Evolutionary conservation across 1,140 invertebrate species (phyloP).

Genomic region (Dolichoris vasculosae): DNA sequence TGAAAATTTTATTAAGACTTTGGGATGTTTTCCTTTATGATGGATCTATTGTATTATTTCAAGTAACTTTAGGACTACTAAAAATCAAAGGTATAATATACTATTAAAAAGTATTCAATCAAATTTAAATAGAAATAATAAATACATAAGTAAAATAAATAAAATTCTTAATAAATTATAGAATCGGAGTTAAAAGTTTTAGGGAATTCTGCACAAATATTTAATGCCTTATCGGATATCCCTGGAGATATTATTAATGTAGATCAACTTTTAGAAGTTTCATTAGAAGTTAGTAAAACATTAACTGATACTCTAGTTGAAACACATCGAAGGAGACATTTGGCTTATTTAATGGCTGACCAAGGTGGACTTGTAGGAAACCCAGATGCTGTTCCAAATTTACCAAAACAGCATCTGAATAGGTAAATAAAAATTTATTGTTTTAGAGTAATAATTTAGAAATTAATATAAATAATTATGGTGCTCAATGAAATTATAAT

Average conservation of each 20-base stretch:
- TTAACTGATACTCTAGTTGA: conserved; percentile 91
- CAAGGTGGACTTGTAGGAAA: conserved; percentile 94
- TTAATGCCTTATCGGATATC: conserved; percentile 96
- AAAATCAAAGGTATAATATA: conserved; percentile 85
- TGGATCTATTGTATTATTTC: conserved; percentile 96
- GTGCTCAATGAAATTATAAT: background rate
- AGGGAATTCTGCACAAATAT: conserved; percentile 97
- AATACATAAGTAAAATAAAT: conserved; percentile 14
- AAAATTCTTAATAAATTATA: conserved; percentile 61
- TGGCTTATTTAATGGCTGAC: conserved; percentile 97
- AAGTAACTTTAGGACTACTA: conserved; percentile 95
- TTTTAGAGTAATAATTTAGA: conserved; percentile 18
- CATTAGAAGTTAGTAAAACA: conserved; percentile 79
- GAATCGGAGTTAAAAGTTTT: conserved; percentile 87
- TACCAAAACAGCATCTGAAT: conserved; percentile 92
- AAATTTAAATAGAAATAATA: conserved; percentile 10
- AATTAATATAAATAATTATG: background rate
- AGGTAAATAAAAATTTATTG: conserved; percentile 67
- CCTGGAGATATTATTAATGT: conserved; percentile 95
- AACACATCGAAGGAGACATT: conserved; percentile 90
- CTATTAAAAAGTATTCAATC: background rate
- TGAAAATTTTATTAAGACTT: conserved; percentile 94
- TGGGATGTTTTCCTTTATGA: conserved; percentile 99
- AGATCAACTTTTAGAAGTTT: conserved; percentile 83
- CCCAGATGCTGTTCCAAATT: conserved; percentile 89